phyloP scores from a whole-genome alignment of 1,140 invertebrate species.

The Drosophila chauvacae region DNA sequence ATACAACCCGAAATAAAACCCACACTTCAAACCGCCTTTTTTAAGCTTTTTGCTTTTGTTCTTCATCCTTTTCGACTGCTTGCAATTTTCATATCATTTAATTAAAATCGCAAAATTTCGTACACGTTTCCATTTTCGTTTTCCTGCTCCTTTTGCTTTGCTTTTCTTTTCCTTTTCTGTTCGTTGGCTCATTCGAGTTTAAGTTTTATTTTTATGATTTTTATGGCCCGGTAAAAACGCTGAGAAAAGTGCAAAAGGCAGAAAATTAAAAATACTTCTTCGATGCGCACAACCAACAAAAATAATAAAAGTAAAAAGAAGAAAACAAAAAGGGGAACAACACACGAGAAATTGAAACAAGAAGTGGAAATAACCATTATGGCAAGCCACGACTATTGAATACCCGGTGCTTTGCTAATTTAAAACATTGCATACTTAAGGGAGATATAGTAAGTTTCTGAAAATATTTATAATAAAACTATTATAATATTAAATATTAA shows the following conservation, averaged over 20 bases:
- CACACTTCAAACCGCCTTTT: conserved; percentile 6
- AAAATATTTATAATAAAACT: neutral
- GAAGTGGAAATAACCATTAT: neutral
- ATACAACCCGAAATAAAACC: conserved; percentile 12
- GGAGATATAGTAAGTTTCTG: no score
- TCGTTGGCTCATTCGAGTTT: conserved; percentile 31
- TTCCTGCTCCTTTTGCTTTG: conserved; percentile 47
- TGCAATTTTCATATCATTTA: conserved; percentile 83
- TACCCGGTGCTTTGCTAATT: neutral
- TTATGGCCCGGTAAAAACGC: conserved; percentile 75
- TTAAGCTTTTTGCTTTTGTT: conserved; percentile 1
- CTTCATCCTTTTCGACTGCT: conserved; percentile 53
- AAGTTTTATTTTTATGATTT: conserved; percentile 79
- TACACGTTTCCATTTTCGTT: conserved; percentile 80
- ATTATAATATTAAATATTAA: neutral
- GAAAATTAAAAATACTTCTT: conserved; percentile 82
- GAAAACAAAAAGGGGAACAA: conserved; percentile 8
- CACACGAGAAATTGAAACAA: conserved; percentile 35
- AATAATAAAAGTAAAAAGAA: conserved; percentile 39
- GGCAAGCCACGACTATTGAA: conserved; percentile 6
- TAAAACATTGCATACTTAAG: neutral
- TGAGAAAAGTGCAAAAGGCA: conserved; percentile 77
- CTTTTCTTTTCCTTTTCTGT: neutral
- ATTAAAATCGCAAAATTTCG: conserved; percentile 82
- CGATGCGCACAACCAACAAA: conserved; percentile 47